phyloP scores from a whole-genome alignment of 2,113 vertebrate genomes.

The Aplodontia rufa region DNA sequence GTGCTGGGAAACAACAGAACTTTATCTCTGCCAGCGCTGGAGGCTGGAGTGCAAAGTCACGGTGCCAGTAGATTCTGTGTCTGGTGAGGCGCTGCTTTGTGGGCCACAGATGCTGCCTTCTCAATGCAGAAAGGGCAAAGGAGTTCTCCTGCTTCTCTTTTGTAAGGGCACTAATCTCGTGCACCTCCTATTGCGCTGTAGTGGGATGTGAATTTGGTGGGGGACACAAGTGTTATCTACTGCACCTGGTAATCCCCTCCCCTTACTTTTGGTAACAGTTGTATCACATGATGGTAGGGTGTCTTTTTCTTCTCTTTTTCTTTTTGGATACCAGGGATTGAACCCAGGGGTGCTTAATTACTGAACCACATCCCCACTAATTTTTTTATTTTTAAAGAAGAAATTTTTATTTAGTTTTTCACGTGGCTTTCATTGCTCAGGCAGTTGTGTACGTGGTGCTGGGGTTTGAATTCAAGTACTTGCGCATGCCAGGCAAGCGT shows the following conservation, averaged over 20 bases:
- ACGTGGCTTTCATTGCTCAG: too few relatives aligned
- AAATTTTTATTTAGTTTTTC: too few relatives aligned
- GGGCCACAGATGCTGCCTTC: neutral
- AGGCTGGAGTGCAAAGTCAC: neutral
- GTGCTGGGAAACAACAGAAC: neutral
- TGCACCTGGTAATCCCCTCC: neutral
- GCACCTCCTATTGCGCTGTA: neutral
- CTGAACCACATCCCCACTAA: too few relatives aligned
- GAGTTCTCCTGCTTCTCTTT: neutral
- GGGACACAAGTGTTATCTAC: neutral
- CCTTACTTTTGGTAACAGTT: neutral
- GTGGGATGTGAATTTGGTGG: neutral
- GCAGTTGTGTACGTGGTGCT: too few relatives aligned
- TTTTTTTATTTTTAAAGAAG: too few relatives aligned
- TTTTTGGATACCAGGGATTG: too few relatives aligned
- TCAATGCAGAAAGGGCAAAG: neutral
- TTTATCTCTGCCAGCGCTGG: neutral
- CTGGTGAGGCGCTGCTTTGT: neutral
- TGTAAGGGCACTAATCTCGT: neutral
- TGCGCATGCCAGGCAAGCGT: too few relatives aligned
- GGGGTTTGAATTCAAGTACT: too few relatives aligned
- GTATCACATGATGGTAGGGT: neutral
- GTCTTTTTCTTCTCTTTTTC: too few relatives aligned
- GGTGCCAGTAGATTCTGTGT: neutral
- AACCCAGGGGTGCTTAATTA: too few relatives aligned